A percentile compares a stretch with the other conserved stretches of the same genome.
Evolutionary conservation across 1,140 invertebrate species (phyloP).

Genomic region (Bathynomus jamesi): DNA sequence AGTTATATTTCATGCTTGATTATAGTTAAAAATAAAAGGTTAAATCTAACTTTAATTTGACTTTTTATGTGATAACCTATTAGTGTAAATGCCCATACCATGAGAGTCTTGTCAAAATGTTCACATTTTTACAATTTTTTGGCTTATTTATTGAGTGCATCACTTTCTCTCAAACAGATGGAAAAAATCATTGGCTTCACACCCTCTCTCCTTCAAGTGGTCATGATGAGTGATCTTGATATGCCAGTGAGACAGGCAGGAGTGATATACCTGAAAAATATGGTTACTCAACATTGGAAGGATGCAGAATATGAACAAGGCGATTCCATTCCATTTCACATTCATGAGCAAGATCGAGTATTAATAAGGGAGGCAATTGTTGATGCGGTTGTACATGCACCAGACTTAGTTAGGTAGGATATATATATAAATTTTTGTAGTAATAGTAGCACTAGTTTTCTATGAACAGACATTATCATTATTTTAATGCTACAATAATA

Average conservation of each 20-base stretch:
- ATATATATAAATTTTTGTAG: no score
- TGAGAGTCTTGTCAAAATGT: no score
- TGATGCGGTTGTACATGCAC: slow-evolving; percentile 86
- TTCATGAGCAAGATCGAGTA: slow-evolving; percentile 92
- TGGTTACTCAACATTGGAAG: slow-evolving; percentile 79
- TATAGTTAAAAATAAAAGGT: no score
- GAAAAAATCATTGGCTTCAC: slow-evolving; percentile 95
- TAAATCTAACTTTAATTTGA: no score
- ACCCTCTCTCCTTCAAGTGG: slow-evolving; percentile 82
- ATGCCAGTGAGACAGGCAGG: slow-evolving; percentile 88
- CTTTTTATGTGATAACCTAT: no score
- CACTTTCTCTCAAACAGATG: no score
- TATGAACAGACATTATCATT: slow-evolving; percentile 41
- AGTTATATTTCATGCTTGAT: no score
- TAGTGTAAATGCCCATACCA: no score
- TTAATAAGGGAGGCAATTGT: slow-evolving; percentile 89
- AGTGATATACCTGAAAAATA: slow-evolving; percentile 94
- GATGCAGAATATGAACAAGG: slow-evolving; percentile 60
- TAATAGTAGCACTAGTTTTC: no score
- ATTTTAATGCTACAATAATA: background rate
- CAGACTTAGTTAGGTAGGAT: slow-evolving; percentile 69
- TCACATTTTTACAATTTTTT: no score
- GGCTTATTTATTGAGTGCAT: no score
- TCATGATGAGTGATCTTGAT: slow-evolving; percentile 80
- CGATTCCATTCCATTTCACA: slow-evolving; percentile 68